Base-by-base conservation (phyloP, 2,888 invertebrate species). In the Limulus polyphemus region DNA sequence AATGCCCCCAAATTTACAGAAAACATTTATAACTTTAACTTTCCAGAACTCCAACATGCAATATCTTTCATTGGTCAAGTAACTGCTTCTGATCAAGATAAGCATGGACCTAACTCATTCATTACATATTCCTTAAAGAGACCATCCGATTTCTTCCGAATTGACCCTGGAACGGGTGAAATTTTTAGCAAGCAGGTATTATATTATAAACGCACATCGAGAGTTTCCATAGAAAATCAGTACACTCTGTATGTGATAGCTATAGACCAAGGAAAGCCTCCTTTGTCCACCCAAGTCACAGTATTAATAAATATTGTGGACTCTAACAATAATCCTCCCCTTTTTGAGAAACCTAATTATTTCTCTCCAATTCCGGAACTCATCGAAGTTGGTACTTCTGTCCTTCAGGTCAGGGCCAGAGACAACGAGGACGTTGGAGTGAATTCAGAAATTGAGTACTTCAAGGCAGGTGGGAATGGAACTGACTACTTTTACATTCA, bases 151-250 rank as follows among this genome's bases (percentile, higher is more conserved):
- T 78, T 90, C 54, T 97, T 98, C 75, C 85, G 86, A 1, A 87
- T 98, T 12, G 92, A 97, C 77, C 89, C 92, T 2, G 88, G 88
- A 1, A 90, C 89, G n/a, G 97, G 97, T 0, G 91, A 92, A 76
- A 84, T 97, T 56, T 84, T 86, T 70, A 91, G 91, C 71, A 90
- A 90, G 76, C 83, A 84, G 71, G 82, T 83, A 11, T 81, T 93
- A 67, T 83, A 83, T 69, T 92, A 88, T 76, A 87, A 88, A 0
- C 85, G 69, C 56, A 71, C 69, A 56, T 54, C 67, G 49, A 65
- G 67, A 49, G 86, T 85, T 1, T 91, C 91, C 0, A 91, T 91
- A 0, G 93, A 93, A 77, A 91, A 92, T 74, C 83, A 87, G 70
- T 93, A 93, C 74, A 83, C 86, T 0, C 78, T 95, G n/a, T 85